A percentile compares a stretch with the other conserved stretches of the same genome.
Conservation (phyloP, 2,113 vertebrate species). For the Melanotaenia duboulayi region DNA sequence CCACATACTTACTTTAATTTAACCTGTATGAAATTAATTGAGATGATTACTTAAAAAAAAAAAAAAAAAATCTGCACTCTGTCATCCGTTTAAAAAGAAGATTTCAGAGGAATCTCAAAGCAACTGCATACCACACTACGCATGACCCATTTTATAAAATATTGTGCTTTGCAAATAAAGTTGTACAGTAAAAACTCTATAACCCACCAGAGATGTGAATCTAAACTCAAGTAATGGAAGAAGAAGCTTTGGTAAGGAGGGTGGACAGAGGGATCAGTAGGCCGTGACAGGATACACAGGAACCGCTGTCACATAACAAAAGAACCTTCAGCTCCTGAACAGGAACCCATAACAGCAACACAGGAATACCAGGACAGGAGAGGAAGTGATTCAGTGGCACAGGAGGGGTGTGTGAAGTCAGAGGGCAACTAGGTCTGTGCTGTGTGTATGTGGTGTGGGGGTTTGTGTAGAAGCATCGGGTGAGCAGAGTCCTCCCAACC, state of each 20-base stretch:
- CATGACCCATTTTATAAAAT: neutral
- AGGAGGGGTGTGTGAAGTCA: conserved; percentile 64
- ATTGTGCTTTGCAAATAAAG: conserved; percentile 1
- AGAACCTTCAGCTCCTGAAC: conserved; percentile 61
- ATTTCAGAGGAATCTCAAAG: neutral
- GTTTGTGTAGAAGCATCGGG: conserved; percentile 4
- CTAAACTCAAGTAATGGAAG: conserved; percentile 32
- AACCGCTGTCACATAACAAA: conserved; percentile 74
- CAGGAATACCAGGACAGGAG: conserved; percentile 68
- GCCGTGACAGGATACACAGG: conserved; percentile 69
- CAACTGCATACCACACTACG: neutral
- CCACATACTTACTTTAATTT: neutral
- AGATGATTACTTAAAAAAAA: too few relatives aligned
- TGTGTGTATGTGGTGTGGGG: conserved; percentile 12
- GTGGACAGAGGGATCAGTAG: conserved; percentile 53
- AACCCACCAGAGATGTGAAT: conserved; percentile 49
- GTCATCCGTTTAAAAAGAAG: neutral
- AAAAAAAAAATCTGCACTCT: neutral
- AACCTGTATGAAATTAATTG: neutral
- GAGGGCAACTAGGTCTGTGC: conserved; percentile 53
- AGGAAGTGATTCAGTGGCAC: conserved; percentile 52
- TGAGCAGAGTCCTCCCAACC: conserved; percentile 37
- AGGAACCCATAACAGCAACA: conserved; percentile 82
- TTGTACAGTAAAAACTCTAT: conserved; percentile 40
- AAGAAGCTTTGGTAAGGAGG: conserved; percentile 32